A percentile compares a stretch with the other conserved stretches of the same genome.
These are phyloP conservation scores for Boulengeromyrus knoepffleri DNA, from an alignment of 2,113 vertebrate genomes.

Conservation along the genomic window DNA sequence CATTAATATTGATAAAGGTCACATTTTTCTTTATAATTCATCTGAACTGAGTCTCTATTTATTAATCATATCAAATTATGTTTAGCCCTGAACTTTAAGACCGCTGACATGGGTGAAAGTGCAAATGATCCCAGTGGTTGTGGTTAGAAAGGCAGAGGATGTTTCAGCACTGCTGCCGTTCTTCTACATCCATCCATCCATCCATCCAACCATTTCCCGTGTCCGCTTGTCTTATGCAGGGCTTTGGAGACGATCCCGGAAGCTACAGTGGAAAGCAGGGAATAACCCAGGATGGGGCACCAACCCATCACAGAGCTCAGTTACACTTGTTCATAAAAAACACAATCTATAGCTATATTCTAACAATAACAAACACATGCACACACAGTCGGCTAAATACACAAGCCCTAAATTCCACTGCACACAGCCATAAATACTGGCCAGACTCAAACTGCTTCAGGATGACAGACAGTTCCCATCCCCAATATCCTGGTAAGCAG, in stretches of 20 bases:
- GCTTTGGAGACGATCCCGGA: too few species aligned
- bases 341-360: background rate
- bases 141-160: background rate
- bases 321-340: background rate
- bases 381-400: background rate
- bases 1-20: background rate
- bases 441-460: background rate
- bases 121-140: background rate
- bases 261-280: background rate
- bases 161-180: background rate
- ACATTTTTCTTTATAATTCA: background rate
- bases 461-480: background rate
- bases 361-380: background rate
- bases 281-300: background rate
- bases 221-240: background rate
- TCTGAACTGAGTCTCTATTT: background rate
- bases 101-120: background rate
- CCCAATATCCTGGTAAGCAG: background rate
- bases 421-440: background rate
- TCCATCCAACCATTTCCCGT: background rate
- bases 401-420: background rate
- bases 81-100: background rate
- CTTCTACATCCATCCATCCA: background rate
- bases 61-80: background rate
- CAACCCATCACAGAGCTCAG: background rate